These are phyloP conservation scores for Euura lappo DNA, from an alignment of 1,140 invertebrate genomes.

Conservation along the genomic window DNA sequence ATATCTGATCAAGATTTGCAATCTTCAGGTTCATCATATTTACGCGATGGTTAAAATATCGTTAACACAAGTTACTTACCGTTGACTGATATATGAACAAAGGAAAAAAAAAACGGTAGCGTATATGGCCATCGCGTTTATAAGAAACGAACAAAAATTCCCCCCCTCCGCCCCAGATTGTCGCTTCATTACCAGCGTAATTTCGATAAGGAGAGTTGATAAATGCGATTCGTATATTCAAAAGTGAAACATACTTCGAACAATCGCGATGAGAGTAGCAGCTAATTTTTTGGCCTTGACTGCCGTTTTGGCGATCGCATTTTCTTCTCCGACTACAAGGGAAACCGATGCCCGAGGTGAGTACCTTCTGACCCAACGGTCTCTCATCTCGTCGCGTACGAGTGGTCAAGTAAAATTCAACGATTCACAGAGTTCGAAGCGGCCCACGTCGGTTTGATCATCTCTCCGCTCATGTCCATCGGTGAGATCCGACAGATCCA, in stretches of 20 bases:
- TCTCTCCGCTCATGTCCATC: conserved; percentile 38
- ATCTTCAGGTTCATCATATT: too few species aligned
- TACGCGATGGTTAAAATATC: too few species aligned
- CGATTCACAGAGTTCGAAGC: conserved; percentile 18
- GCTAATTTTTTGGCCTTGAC: neutral
- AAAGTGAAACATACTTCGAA: neutral
- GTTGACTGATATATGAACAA: too few species aligned
- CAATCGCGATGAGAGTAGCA: neutral
- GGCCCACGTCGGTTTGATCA: conserved; percentile 34
- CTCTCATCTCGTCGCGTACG: neutral
- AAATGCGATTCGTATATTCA: neutral
- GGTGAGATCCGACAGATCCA: conserved; percentile 38
- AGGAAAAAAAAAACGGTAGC: neutral
- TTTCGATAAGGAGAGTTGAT: neutral
- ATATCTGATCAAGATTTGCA: too few species aligned
- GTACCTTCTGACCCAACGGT: neutral
- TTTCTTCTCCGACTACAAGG: conserved; percentile 1
- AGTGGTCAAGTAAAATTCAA: conserved; percentile 1
- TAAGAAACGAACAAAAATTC: neutral
- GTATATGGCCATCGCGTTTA: neutral
- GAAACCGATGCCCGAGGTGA: neutral
- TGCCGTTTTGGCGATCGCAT: neutral
- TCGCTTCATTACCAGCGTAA: neutral
- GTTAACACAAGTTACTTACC: too few species aligned
- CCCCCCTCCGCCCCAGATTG: neutral